Conservation (phyloP, 1,140 invertebrate species). For the Heliconius nattereri region DNA sequence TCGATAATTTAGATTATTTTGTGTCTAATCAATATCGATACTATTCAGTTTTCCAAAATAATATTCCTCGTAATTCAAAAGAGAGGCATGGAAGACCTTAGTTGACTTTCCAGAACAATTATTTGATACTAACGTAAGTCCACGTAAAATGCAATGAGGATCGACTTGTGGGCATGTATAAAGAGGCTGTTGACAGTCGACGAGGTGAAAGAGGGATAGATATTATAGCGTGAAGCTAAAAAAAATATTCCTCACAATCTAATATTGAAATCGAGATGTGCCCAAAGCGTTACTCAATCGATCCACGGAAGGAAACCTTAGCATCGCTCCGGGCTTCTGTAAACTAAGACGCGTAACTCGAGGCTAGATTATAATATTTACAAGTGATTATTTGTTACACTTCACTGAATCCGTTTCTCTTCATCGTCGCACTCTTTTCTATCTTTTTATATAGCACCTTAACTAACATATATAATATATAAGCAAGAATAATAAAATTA, state of each 20-base stretch:
- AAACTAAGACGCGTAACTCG: conserved; percentile 30
- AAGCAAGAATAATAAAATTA: no score
- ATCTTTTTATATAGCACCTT: not conserved
- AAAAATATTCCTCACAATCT: not conserved
- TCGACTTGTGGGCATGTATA: no score
- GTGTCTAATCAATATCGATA: no score
- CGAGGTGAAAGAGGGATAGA: not conserved
- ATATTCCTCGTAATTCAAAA: no score
- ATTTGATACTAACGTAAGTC: no score
- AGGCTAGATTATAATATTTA: conserved; percentile 27
- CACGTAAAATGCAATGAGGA: no score
- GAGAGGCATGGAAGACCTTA: no score
- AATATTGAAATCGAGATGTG: conserved; percentile 30
- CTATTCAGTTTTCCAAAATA: no score
- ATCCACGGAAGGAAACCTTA: conserved; percentile 39
- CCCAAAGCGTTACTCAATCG: conserved; percentile 27
- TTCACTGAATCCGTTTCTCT: conserved; percentile 27
- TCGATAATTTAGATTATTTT: no score
- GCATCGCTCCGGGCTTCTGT: conserved; percentile 30
- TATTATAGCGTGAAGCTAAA: not conserved
- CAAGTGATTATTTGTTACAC: conserved; percentile 28
- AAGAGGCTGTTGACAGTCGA: no score
- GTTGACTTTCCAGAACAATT: no score
- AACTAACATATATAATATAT: no score
- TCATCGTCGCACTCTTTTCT: not conserved